Conservation (phyloP, 2,888 invertebrate genomes). For the Pelosia muscerda region DNA sequence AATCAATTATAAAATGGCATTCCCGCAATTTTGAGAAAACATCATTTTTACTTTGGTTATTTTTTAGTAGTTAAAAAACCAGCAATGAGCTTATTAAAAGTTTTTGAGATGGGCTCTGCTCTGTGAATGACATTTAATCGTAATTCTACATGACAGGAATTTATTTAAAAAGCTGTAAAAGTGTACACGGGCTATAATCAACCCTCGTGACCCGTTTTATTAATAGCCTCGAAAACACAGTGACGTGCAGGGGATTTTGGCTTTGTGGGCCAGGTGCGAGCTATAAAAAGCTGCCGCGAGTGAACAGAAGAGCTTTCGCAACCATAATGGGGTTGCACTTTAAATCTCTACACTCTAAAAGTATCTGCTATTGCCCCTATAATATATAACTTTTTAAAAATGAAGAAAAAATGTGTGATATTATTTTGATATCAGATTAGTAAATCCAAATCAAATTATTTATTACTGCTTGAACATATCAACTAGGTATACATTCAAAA, state of each 20-base stretch:
- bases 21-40: too few relatives aligned
- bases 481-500: too few relatives aligned
- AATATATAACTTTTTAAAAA: slow-evolving; percentile 21
- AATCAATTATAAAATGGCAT: too few relatives aligned
- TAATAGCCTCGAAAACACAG: slow-evolving; percentile 34
- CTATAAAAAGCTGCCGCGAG: slow-evolving; percentile 33
- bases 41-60: too few relatives aligned
- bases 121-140: slow-evolving; percentile 25
- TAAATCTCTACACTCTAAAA: slow-evolving; percentile 58
- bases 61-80: background rate
- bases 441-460: too few relatives aligned
- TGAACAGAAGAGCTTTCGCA: slow-evolving; percentile 51
- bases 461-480: too few relatives aligned
- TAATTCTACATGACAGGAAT: slow-evolving; percentile 21
- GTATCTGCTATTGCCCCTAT: slow-evolving; percentile 43
- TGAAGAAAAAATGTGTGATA: background rate
- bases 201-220: slow-evolving; percentile 46
- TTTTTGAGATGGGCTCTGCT: slow-evolving; percentile 6
- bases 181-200: slow-evolving; percentile 42
- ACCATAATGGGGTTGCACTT: slow-evolving; percentile 62
- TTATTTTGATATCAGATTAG: too few relatives aligned
- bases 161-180: slow-evolving; percentile 26
- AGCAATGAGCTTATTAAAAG: background rate
- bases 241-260: slow-evolving; percentile 30
- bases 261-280: slow-evolving; percentile 39